Base-by-base conservation (phyloP, 37 sponge, comb jelly and placozoan genomes). In the Eunapius fragilis region DNA sequence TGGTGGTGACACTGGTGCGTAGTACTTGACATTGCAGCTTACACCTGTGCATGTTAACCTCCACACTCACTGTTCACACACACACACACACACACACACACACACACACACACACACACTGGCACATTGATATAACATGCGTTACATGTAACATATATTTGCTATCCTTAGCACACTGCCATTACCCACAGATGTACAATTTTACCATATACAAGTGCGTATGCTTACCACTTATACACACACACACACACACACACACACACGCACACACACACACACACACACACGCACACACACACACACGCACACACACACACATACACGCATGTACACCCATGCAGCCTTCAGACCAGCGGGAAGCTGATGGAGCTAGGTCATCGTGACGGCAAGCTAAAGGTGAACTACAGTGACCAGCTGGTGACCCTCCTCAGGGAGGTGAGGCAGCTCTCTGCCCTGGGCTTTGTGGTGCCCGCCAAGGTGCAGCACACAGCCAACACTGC, bases 321-420 rank as follows among this genome's bases (percentile, higher is more conserved):
- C n/a, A n/a, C n/a, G n/a, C n/a, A 33, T 35, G 35, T 14, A 67
- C 31, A 67, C 68, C 67, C 31, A 19, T 23, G 12, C 37, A 96
- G 95, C 33, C 89, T 98, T 45, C 84, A 98, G 88, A 96, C 97
- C 35, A 94, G 89, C 30, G 95, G 94, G 17, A 77, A 84, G 48
- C 91, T 99, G 25, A 95, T 99, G 98, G 92, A 99, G 86, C 80
- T 99, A 68, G 67, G 76, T 31, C 85, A 92, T 78, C 81, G 33
- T 31, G 98, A 99, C 80, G 97, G 99, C 35, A 95, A 95, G 70
- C 87, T 99, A 68, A 69, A 80, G 69, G 99, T 99, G 25, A 87
- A 91, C 82, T 99, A 99, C 91, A 94, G 96, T 47, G 98, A 99
- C 71, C 90, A 89, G 36, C 88, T 99, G 85, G 97, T 99, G 48